A percentile compares a stretch with the other conserved stretches of the same genome.
These are phyloP conservation scores for Venustoraphidia nigricollis DNA, from an alignment of 2,888 invertebrate species.

Conservation along the genomic window DNA sequence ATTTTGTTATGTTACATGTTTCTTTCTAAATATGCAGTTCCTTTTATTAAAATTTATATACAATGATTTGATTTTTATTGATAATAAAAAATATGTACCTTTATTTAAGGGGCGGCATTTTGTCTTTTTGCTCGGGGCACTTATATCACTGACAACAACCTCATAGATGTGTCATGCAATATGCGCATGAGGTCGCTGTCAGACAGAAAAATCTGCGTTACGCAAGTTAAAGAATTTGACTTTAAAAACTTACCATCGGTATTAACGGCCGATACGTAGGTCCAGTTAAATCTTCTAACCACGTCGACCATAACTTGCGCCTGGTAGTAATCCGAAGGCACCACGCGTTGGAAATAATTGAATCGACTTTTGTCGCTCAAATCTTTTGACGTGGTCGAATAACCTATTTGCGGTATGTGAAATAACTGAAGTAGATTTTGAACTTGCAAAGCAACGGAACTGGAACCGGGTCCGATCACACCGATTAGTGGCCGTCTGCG, in stretches of 20 bases:
- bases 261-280: slow-evolving; percentile 60
- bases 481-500: slow-evolving; percentile 38
- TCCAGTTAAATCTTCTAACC: slow-evolving; percentile 55
- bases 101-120: too few relatives aligned
- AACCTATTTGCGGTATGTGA: slow-evolving; percentile 40
- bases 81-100: too few relatives aligned
- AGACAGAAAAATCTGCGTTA: too few relatives aligned
- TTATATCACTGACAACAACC: too few relatives aligned
- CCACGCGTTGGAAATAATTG: slow-evolving; percentile 62
- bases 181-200: too few relatives aligned
- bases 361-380: slow-evolving; percentile 59
- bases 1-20: too few relatives aligned
- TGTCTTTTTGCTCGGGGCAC: too few relatives aligned
- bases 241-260: slow-evolving; percentile 45
- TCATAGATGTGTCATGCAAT: too few relatives aligned
- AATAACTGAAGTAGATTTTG: slow-evolving; percentile 62
- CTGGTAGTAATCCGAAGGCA: slow-evolving; percentile 64
- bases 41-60: too few relatives aligned
- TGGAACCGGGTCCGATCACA: slow-evolving; percentile 60
- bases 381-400: slow-evolving; percentile 62
- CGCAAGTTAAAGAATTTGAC: too few relatives aligned
- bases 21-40: too few relatives aligned
- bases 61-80: too few relatives aligned
- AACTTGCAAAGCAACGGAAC: slow-evolving; percentile 53
- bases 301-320: slow-evolving; percentile 57